phyloP scores from a whole-genome alignment of 2,797 vertebrate species.

The Spea hammondii region DNA sequence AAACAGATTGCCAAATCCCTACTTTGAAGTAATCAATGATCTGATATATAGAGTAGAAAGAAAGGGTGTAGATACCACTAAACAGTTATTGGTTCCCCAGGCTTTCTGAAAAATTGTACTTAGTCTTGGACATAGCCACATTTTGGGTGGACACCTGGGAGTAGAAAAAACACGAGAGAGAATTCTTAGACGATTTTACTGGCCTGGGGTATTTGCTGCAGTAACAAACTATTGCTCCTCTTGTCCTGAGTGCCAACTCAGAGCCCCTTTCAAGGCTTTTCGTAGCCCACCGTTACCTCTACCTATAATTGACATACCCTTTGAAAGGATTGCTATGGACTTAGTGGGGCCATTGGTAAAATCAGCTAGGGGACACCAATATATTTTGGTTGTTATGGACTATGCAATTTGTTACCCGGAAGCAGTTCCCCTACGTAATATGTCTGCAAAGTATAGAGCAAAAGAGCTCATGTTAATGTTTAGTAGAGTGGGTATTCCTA shows the following conservation, averaged over 20 bases:
- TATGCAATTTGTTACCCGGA: background rate
- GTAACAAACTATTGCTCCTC: background rate
- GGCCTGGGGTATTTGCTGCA: no score
- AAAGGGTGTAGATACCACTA: background rate
- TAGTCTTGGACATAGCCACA: no score
- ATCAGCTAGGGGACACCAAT: no score
- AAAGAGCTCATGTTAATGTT: background rate
- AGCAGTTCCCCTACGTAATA: background rate
- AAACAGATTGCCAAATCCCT: background rate
- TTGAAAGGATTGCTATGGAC: slow-evolving; percentile 1
- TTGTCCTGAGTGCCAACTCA: background rate
- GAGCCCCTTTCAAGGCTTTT: background rate
- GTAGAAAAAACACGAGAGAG: background rate
- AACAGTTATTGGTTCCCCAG: slow-evolving; percentile 5
- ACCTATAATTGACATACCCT: background rate
- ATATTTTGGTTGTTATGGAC: no score
- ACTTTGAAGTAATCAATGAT: background rate
- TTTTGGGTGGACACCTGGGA: background rate
- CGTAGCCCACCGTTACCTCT: background rate
- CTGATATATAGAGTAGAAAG: background rate
- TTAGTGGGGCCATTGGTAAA: no score
- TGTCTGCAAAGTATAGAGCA: background rate
- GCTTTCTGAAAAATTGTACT: background rate
- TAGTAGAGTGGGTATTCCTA: background rate
- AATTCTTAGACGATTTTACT: no score